Evolutionary conservation across 2,888 invertebrate species (phyloP), one percentile per base, ranked within the genome.

Genomic region (Oscheius sp.): DNA sequence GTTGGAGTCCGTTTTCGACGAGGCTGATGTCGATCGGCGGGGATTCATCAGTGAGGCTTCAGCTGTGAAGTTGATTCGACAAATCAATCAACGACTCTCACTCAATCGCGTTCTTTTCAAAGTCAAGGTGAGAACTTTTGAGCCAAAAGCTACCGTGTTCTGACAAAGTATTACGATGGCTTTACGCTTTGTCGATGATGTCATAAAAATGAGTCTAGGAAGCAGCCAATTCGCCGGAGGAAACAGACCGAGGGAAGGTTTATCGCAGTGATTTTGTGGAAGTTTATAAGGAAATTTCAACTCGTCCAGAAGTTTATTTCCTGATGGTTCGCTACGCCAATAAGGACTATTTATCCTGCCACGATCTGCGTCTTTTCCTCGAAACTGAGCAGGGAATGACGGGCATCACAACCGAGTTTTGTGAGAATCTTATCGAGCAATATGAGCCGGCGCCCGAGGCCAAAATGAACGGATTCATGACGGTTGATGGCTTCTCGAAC

Each of bases 331-430:
- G 90, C 80, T 90, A 89, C 85, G 89, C 90, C 58, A 89, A 89
- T 83, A 89, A 90, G 80, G 90, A 90, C 83, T 90, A 89, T 82
- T 86, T 90, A 81, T 88, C 89, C 3, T 87, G 88, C 31, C 90
- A 90, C 76, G 90, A 90, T 81, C 85, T 90, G 73, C 87, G 89
- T 72, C 83, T 90, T 65, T 90, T 90, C 83, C 85, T 90, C 73
- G 90, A 90, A 84, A 90, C 90, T 29, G 90, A 90, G 83, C 90
- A 90, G 88, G 90, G 90, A 86, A 88, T 89, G 88, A 84, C 88
- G 39, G 87, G 89, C 63, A 88, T 90, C 25, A 89, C 89, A 2
- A 87, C 88, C 69, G 90, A 90, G 65, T 87, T 88, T 74, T 90
- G 90, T 81, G 83, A 88, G 72, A 88, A 88, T 65, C 86, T 90